Evolutionary conservation across 2,797 vertebrate genomes (phyloP).

Genomic region (Sebastes ruberrimus): DNA sequence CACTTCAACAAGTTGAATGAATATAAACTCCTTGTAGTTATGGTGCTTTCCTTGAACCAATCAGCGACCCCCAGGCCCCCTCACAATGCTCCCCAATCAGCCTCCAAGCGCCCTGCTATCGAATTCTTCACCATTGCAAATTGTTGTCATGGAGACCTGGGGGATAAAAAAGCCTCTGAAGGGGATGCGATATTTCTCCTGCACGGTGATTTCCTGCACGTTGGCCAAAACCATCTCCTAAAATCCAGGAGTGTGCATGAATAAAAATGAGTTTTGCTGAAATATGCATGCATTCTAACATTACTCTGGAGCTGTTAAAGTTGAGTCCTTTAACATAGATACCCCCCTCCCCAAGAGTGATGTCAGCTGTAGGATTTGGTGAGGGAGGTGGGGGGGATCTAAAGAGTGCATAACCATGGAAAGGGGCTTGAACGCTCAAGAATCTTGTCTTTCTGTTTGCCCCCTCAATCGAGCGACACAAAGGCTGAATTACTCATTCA

Average conservation of each 20-base stretch:
- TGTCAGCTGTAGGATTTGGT: constrained; percentile 90
- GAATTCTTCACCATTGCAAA: constrained; percentile 98
- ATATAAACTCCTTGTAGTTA: constrained; percentile 95
- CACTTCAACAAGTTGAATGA: constrained; percentile 97
- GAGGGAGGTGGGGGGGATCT: constrained; percentile 73
- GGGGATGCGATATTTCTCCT: constrained; percentile 90
- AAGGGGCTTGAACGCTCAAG: constrained; percentile 98
- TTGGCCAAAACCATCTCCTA: constrained; percentile 49
- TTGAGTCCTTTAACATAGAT: constrained; percentile 81
- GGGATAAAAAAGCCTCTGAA: constrained; percentile 84
- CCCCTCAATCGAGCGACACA: constrained; percentile 99
- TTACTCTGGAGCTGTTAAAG: constrained; percentile 69
- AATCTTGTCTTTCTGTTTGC: constrained; percentile 99
- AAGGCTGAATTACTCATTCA: constrained; percentile 99
- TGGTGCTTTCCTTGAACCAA: constrained; percentile 95
- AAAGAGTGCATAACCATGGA: constrained; percentile 99
- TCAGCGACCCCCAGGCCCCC: constrained; percentile 96
- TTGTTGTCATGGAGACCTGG: constrained; percentile 96
- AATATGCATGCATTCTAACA: constrained; percentile 76
- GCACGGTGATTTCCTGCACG: constrained; percentile 71
- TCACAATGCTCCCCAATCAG: constrained; percentile 99
- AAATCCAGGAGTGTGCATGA: background rate
- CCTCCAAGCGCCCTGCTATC: constrained; percentile 93
- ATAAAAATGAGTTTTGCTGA: background rate
- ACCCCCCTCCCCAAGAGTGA: constrained; percentile 78